phyloP scores from a whole-genome alignment of 2,113 vertebrate species.

The Lampris incognitus region DNA sequence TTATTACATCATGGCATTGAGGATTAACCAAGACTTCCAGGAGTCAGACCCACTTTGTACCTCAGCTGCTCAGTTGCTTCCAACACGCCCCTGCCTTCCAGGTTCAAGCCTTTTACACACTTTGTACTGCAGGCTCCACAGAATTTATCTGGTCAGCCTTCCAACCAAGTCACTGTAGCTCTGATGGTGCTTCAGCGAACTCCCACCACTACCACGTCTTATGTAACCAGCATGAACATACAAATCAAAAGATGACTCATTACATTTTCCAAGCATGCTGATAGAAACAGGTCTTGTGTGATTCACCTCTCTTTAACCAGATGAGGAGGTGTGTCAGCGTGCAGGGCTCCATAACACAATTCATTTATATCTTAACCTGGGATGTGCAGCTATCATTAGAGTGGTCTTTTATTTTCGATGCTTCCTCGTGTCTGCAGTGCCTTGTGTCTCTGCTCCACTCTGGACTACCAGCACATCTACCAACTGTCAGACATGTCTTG shows the following conservation, averaged over 20 bases:
- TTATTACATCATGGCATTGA: too few species aligned
- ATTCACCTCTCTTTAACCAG: constrained; percentile 34
- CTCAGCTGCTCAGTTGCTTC: too few species aligned
- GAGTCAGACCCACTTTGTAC: too few species aligned
- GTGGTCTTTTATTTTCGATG: constrained; percentile 17
- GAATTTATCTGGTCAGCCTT: background rate
- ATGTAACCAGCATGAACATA: constrained; percentile 12
- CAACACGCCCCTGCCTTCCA: too few species aligned
- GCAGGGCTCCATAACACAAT: constrained; percentile 29
- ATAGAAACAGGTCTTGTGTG: constrained; percentile 8
- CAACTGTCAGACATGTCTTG: too few species aligned
- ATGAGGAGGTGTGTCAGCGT: constrained; percentile 34
- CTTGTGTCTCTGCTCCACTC: background rate
- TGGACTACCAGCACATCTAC: background rate
- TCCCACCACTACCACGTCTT: background rate
- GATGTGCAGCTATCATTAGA: constrained; percentile 62
- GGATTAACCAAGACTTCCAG: too few species aligned
- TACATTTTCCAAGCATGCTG: background rate
- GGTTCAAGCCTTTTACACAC: too few species aligned
- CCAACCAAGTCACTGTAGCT: constrained; percentile 15
- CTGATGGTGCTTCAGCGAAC: background rate
- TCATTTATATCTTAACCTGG: constrained; percentile 64
- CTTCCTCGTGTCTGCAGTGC: background rate
- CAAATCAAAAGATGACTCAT: background rate
- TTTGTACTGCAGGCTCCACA: too few species aligned